These are phyloP conservation scores for Centropristis striata DNA, from an alignment of 2,113 vertebrate species.

Conservation along the genomic window DNA sequence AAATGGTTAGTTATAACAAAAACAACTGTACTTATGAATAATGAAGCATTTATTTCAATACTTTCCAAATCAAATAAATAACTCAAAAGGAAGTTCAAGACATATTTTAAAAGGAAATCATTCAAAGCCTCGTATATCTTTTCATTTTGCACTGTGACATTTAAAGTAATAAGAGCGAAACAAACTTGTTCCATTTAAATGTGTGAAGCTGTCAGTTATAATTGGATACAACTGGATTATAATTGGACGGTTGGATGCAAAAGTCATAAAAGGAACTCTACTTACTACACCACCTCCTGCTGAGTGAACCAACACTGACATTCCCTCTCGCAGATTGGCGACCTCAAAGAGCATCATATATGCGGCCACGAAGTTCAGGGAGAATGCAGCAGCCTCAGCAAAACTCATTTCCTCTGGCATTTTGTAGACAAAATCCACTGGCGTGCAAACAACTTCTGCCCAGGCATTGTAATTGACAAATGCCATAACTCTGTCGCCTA, in stretches of 20 bases:
- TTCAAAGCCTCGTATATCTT: not conserved
- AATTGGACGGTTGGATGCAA: not conserved
- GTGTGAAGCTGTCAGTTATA: not conserved
- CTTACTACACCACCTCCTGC: conserved; percentile 97
- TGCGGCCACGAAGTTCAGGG: conserved; percentile 97
- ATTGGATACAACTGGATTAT: not conserved
- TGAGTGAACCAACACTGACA: conserved; percentile 98
- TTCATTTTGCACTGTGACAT: not conserved
- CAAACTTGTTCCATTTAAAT: not conserved
- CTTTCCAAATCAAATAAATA: not conserved
- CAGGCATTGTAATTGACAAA: conserved; percentile 97
- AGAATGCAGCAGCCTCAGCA: conserved; percentile 94
- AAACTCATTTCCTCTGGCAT: conserved; percentile 97
- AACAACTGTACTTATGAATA: no score
- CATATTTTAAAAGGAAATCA: no score
- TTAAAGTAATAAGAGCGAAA: not conserved
- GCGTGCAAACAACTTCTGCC: conserved; percentile 97
- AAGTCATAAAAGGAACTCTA: conserved; percentile 13
- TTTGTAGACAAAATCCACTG: conserved; percentile 94
- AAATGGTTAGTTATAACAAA: no score
- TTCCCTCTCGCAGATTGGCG: conserved; percentile 95
- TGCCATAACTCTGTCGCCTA: conserved; percentile 97
- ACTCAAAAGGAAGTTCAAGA: not conserved
- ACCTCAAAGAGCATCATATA: conserved; percentile 99
- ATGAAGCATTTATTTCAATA: no score